Conservation (phyloP, 2,113 vertebrate genomes). For the Larimichthys crocea region DNA sequence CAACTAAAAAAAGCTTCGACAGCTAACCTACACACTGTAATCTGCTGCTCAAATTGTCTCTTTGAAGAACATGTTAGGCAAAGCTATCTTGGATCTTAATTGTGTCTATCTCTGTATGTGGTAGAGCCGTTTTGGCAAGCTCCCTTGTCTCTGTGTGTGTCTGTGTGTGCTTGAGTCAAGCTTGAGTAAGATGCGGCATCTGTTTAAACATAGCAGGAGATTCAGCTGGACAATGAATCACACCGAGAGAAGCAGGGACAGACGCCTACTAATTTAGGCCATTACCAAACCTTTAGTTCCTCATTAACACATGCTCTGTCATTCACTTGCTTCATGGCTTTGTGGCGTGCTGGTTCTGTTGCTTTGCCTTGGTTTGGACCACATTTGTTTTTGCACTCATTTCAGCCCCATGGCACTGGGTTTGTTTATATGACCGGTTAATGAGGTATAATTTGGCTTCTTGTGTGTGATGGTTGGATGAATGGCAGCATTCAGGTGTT, state of each 20-base stretch:
- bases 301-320: constrained; percentile 50
- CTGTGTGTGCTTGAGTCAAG: constrained; percentile 61
- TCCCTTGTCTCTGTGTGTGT: constrained; percentile 18
- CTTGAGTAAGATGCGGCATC: constrained; percentile 61
- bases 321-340: constrained; percentile 28
- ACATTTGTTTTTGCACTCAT: constrained; percentile 35
- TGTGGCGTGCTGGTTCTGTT: constrained; percentile 11
- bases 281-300: constrained; percentile 31
- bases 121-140: constrained; percentile 45
- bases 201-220: constrained; percentile 74
- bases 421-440: constrained; percentile 47
- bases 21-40: constrained; percentile 29
- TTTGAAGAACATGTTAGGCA: constrained; percentile 18
- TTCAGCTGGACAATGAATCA: constrained; percentile 72
- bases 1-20: constrained; percentile 26
- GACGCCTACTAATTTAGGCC: constrained; percentile 51
- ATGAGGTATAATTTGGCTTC: constrained; percentile 33
- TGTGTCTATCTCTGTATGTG: constrained; percentile 58
- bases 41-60: constrained; percentile 40
- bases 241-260: constrained; percentile 27
- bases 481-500: constrained; percentile 38
- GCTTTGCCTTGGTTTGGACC: constrained; percentile 42
- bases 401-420: constrained; percentile 1
- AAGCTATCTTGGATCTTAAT: constrained; percentile 44
- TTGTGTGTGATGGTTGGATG: constrained; percentile 40